Base-by-base conservation (phyloP, 2,888 invertebrate species). In the Uropetala carovei region DNA sequence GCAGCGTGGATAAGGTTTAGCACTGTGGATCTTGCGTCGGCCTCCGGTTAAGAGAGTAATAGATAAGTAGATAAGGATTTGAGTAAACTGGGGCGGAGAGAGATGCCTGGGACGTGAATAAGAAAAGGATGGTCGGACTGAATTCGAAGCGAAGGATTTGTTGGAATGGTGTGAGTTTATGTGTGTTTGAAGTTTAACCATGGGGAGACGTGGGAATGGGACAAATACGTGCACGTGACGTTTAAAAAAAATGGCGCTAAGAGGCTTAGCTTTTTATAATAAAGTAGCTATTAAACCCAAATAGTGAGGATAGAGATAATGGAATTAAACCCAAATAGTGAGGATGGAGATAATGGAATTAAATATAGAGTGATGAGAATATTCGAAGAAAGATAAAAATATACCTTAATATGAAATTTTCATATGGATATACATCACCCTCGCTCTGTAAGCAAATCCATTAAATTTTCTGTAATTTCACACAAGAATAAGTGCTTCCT, bases 31-130 rank as follows among this genome's bases (percentile, higher is more conserved):
- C 75, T 75, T 75, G 13, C 11, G 18, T 13, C 75, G 75, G 22
- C 11, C 27, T 75, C 27, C 75, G 22, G 13, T 75, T 75, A 75
- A 75, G 75, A 75, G 75, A 75, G 75, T 75, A 27, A 75, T 75
- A 75, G 22, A 75, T 27, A 43, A 43, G 43, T 43, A 43, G 75
- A 75, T 27, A 75, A 43, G 75, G 22, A 27, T 75, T 75, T 11
- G 75, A 22, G 22, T 27, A 22, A 18, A 16, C n/a, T 22, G 68
- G 9, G 22, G 8, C 68, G 43, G 43, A 43, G 43, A 43, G 43
- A 5, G 5, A 43, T 43, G 43, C 43, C 43, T 11, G 75, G 27
- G 27, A 75, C 75, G 27, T 75, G 75, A 75, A 75, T 75, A 22
- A 75, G 27, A 22, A 11, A 22, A 27, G 22, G 22, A 27, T 27